Evolutionary conservation across 2,888 invertebrate species (phyloP).

Genomic region (Chrysopilus asiliformis): DNA sequence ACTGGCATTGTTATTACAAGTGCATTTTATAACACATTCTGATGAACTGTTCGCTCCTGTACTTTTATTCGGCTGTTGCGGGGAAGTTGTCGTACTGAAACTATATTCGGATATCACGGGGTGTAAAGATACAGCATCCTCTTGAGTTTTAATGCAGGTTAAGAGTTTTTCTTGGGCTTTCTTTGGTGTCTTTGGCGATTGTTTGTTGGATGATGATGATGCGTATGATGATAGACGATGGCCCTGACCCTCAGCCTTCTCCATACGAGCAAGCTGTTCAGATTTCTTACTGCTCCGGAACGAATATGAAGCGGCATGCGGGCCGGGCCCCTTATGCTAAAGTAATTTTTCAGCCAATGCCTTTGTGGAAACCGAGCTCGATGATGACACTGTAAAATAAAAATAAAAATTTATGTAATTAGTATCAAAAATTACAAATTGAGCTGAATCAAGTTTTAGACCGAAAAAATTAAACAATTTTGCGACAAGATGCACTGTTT

Average conservation of each 20-base stretch:
- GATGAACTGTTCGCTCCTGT: conserved; percentile 9
- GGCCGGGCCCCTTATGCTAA: conserved; percentile 59
- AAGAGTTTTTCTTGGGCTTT: conserved; percentile 11
- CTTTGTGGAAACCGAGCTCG: conserved; percentile 42
- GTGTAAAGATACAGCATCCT: conserved; percentile 18
- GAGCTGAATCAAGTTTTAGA: too few relatives aligned
- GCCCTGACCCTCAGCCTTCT: conserved; percentile 20
- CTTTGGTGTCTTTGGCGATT: conserved; percentile 15
- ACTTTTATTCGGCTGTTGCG: conserved; percentile 2
- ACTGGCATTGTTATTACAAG: conserved; percentile 13
- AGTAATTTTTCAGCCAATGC: conserved; percentile 53
- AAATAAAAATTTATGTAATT: too few relatives aligned
- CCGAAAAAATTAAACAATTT: too few relatives aligned
- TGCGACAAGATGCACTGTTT: too few relatives aligned
- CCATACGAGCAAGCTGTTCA: conserved; percentile 13
- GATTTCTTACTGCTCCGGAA: conserved; percentile 4
- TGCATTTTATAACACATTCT: conserved; percentile 17
- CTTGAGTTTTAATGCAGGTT: conserved; percentile 14
- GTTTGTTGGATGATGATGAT: conserved; percentile 17
- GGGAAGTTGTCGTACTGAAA: conserved; percentile 11
- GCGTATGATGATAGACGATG: conserved; percentile 20
- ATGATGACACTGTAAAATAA: conserved; percentile 34
- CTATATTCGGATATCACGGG: conserved; percentile 12
- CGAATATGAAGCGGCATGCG: conserved; percentile 23
- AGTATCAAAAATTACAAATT: too few relatives aligned